Conservation (phyloP, 2,888 invertebrate species). For the Callyntrura sp. region DNA sequence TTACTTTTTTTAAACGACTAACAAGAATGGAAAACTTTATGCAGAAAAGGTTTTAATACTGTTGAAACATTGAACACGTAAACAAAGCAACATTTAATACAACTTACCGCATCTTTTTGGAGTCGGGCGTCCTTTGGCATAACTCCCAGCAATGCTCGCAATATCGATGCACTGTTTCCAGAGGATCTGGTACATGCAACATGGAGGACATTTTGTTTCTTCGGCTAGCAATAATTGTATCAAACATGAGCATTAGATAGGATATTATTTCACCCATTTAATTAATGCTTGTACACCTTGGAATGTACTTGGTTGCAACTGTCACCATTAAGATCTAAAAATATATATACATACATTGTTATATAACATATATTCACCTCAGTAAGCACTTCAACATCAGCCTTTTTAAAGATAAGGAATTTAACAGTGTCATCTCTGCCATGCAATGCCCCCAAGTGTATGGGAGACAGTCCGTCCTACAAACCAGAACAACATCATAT, state of each 20-base stretch:
- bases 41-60: no score
- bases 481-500: not conserved
- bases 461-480: constrained; percentile 98
- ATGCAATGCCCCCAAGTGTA: constrained; percentile 99
- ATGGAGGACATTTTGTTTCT: constrained; percentile 97
- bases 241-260: not conserved
- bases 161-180: constrained; percentile 95
- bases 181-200: constrained; percentile 97
- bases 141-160: constrained; percentile 94
- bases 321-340: no score
- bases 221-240: constrained; percentile 88
- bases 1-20: no score
- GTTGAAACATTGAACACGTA: no score
- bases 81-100: no score
- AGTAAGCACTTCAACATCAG: constrained; percentile 96
- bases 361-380: constrained; percentile 91
- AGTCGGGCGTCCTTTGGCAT: constrained; percentile 96
- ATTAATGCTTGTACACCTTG: no score
- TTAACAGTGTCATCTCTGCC: constrained; percentile 90
- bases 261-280: not conserved
- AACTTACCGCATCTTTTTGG: constrained; percentile 89
- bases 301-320: no score
- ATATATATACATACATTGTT: no score
- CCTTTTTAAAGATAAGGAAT: constrained; percentile 93
- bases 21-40: no score